Conservation (phyloP, 2,797 vertebrate genomes). For the Acrocephalus scirpaceus region DNA sequence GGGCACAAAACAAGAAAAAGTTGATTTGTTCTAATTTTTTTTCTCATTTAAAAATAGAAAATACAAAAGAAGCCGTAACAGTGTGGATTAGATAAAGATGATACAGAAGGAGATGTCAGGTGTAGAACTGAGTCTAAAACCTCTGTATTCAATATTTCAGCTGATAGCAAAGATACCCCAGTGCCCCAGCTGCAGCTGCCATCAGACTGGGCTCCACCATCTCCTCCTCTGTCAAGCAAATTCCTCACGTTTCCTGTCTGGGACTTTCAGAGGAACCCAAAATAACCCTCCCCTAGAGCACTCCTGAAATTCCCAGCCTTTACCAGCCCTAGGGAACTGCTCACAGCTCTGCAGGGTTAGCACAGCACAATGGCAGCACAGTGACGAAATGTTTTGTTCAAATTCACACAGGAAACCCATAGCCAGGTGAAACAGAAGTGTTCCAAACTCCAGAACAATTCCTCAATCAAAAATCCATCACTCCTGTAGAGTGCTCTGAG, state of each 20-base stretch:
- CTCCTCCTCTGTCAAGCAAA: not conserved
- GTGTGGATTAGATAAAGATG: not conserved
- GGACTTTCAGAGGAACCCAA: not conserved
- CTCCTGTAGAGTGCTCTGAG: not conserved
- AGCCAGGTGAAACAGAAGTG: not conserved
- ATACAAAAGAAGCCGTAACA: not conserved
- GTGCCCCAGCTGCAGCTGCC: not conserved
- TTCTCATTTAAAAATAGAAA: not conserved
- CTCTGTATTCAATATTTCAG: not conserved
- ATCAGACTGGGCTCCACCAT: not conserved
- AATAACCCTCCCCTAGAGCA: accelerated
- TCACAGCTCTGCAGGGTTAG: not conserved
- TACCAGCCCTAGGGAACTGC: not conserved
- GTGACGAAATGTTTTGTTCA: not conserved
- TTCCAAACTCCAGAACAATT: not conserved
- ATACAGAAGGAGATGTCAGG: not conserved
- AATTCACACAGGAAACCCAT: not conserved
- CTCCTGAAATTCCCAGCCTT: not conserved
- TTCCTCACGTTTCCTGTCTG: not conserved
- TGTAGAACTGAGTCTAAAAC: not conserved
- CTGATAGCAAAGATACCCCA: not conserved
- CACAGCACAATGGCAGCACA: not conserved
- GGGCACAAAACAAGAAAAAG: not conserved
- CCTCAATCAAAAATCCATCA: not conserved
- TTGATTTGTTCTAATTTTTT: not conserved